Evolutionary conservation across 2,113 vertebrate genomes (phyloP), one percentile per base, ranked within the genome.

Genomic region (Neolamprologus sp.): DNA sequence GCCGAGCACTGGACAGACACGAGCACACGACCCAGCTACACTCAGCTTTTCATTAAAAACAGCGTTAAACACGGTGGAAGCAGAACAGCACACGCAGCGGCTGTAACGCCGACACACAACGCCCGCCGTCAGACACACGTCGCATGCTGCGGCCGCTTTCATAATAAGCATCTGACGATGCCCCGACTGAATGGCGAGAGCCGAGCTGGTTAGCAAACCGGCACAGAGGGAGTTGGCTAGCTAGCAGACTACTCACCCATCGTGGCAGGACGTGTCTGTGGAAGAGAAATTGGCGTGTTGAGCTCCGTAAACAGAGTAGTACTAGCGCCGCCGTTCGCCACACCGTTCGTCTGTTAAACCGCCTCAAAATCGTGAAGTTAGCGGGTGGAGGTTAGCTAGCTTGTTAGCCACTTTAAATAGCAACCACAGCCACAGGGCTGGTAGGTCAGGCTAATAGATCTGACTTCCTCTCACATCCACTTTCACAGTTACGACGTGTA

Each of bases 211-310:
- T 58, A 13, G 88, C 68, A 65, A 47, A 0, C 68, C 31, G 28
- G 83, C 51, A 47, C 40, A 2, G 9, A n/a, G 55, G 16, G 75
- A 82, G 60, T 65, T 47, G 42, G 80, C 57, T 88, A 84, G 93
- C 83, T 88, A 26, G 65, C 80, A 1, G 83, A 4, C 31, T 68
- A 94, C 95, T 95, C 90, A 95, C 95, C 95, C 95, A 95, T 94
- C 57, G 82, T 84, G n/a, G 91, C 81, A 85, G 85, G 90, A 85
- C 90, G 88, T 88, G 16, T 84, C 88, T 42, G 79, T 92, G 68
- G 63, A 45, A 63, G 86, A 83, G 63, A 45, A 88, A 81, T 65
- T 85, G 79, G 68, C 21, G 80, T 86, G 83, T 85, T 81, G 23
- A 19, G 87, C 53, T 94, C 91, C 31, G 54, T 19, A 35, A 82